Conservation (phyloP, 2,888 invertebrate genomes). For the Pandemis heparana region DNA sequence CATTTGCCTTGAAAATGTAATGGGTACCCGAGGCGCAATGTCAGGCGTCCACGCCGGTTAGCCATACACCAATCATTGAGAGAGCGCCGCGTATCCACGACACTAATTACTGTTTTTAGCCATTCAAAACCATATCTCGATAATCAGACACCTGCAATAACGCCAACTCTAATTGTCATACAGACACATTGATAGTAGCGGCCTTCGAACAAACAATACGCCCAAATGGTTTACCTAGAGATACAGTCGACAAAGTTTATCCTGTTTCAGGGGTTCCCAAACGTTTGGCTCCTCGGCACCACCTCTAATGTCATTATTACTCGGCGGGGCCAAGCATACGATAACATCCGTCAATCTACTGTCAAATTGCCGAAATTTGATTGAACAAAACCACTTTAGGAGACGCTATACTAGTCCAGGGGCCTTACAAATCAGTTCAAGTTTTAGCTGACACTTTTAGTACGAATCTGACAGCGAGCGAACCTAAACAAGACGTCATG, state of each 20-base stretch:
- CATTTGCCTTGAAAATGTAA: constrained; percentile 67
- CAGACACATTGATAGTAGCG: constrained; percentile 42
- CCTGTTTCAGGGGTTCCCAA: constrained; percentile 1
- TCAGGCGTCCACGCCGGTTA: constrained; percentile 52
- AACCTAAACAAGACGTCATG: no score
- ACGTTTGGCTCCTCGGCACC: no score
- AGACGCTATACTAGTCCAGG: no score
- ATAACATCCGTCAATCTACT: no score
- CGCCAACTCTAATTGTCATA: constrained; percentile 35
- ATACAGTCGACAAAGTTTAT: constrained; percentile 47
- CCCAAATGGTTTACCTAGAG: constrained; percentile 53
- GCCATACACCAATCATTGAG: constrained; percentile 41
- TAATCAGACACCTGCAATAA: constrained; percentile 51
- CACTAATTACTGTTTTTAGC: constrained; percentile 58
- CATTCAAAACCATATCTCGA: constrained; percentile 47
- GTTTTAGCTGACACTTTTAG: no score
- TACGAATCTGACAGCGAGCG: no score
- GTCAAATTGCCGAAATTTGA: no score
- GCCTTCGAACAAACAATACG: constrained; percentile 59
- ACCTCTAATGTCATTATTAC: no score
- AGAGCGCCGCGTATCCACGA: constrained; percentile 47
- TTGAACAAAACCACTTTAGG: no score
- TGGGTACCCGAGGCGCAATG: constrained; percentile 49
- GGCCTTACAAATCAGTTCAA: no score
- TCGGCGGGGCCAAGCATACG: no score